These are phyloP conservation scores for Chondrosia reniformis DNA, from an alignment of 37 sponge, comb jelly and placozoan species.

Conservation along the genomic window DNA sequence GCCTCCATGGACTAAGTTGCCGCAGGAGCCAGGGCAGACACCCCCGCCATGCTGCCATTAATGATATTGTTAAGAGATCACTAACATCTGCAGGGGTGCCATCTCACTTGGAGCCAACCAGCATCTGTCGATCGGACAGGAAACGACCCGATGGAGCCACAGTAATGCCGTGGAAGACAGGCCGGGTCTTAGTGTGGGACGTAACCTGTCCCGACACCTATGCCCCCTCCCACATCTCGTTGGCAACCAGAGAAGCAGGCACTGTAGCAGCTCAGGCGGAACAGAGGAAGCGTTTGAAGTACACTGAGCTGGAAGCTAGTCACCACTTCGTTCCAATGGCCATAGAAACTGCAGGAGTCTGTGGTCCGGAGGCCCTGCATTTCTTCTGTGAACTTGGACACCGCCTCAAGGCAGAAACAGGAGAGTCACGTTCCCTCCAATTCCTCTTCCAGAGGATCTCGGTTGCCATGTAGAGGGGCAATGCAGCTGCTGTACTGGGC, in stretches of 20 bases:
- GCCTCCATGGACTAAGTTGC: constrained; percentile 23
- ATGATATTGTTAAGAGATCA: constrained; percentile 34
- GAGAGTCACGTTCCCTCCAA: no score
- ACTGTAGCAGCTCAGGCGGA: constrained; percentile 18
- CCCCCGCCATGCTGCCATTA: constrained; percentile 22
- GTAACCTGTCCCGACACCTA: constrained; percentile 27
- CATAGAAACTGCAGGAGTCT: constrained; percentile 12
- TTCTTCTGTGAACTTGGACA: background rate
- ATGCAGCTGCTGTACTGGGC: no score
- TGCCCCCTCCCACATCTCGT: constrained; percentile 27
- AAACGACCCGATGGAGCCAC: constrained; percentile 30
- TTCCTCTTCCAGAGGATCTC: no score
- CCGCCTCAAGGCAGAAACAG: no score
- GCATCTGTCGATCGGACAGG: constrained; percentile 29
- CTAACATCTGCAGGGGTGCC: constrained; percentile 25
- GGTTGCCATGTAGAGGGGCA: no score
- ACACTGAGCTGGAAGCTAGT: background rate
- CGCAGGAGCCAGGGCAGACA: constrained; percentile 9
- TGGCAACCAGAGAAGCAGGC: constrained; percentile 17
- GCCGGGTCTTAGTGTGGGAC: no score
- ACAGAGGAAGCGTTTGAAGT: constrained; percentile 1
- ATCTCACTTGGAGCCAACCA: constrained; percentile 21
- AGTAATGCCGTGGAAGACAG: constrained; percentile 34
- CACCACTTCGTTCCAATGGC: constrained; percentile 7
- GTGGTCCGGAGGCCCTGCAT: background rate